phyloP scores from a whole-genome alignment of 2,888 invertebrate genomes.

The Microchrysa polita region DNA sequence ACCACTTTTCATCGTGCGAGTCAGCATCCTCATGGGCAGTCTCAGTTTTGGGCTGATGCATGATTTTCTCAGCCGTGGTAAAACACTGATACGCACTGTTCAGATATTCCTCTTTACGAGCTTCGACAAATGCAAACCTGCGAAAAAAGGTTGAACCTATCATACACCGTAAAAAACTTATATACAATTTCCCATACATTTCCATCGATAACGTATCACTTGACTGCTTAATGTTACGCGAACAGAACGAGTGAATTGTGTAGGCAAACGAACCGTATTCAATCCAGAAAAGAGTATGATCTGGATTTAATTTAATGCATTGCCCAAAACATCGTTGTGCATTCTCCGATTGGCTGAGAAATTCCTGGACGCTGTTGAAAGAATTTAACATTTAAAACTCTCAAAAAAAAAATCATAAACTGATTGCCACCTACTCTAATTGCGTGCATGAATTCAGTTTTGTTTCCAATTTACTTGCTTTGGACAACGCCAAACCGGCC shows the following conservation, averaged over 20 bases:
- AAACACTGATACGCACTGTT: constrained; percentile 83
- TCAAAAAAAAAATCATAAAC: neutral
- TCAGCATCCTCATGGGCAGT: constrained; percentile 54
- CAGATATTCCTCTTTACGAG: constrained; percentile 81
- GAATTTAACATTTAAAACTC: too few species aligned
- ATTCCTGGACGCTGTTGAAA: constrained; percentile 67
- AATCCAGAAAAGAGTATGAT: constrained; percentile 82
- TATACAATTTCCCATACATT: constrained; percentile 59
- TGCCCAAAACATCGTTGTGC: constrained; percentile 84
- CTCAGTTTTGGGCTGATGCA: constrained; percentile 62
- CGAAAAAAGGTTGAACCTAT: constrained; percentile 7
- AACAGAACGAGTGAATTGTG: constrained; percentile 89
- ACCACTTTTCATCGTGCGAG: constrained; percentile 86
- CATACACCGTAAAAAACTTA: neutral
- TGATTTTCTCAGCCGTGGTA: constrained; percentile 72
- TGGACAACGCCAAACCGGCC: constrained; percentile 88
- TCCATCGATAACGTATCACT: constrained; percentile 79
- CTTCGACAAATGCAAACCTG: constrained; percentile 76
- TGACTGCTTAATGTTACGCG: constrained; percentile 84
- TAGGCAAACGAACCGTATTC: constrained; percentile 93
- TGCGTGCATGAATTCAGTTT: constrained; percentile 80
- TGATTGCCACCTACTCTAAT: constrained; percentile 64
- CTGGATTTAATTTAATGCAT: constrained; percentile 79
- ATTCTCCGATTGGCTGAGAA: constrained; percentile 74
- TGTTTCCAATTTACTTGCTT: constrained; percentile 79